Percentiles rank a stretch among this genome's conserved stretches.
These are phyloP conservation scores for Epirrhoe tristata DNA, from an alignment of 2,888 invertebrate genomes.

Conservation along the genomic window DNA sequence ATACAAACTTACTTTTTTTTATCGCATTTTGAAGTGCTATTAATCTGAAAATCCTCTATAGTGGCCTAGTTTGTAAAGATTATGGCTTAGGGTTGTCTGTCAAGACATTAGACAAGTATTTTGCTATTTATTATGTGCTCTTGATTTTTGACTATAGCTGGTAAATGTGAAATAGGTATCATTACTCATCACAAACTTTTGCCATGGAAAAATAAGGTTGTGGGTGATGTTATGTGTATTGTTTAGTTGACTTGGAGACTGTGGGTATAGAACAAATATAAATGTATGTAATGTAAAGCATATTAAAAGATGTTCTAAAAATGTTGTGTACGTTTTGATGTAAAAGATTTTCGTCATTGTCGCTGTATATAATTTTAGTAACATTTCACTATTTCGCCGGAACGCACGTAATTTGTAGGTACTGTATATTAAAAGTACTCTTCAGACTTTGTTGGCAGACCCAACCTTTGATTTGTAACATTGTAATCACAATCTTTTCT, in stretches of 20 bases:
- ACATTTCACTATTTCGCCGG: conserved; percentile 11
- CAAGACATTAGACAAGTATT: too few relatives aligned
- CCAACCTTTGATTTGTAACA: conserved; percentile 9
- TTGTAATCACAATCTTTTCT: conserved; percentile 8
- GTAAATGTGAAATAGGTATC: too few relatives aligned
- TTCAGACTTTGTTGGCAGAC: conserved; percentile 6
- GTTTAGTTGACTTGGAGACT: too few relatives aligned
- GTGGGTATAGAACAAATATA: too few relatives aligned
- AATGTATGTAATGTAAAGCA: too few relatives aligned
- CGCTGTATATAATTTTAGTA: conserved; percentile 24
- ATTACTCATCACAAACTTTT: not conserved
- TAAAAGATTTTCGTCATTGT: not conserved
- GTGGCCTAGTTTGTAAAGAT: too few relatives aligned
- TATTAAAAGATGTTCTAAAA: not conserved
- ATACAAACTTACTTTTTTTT: too few relatives aligned
- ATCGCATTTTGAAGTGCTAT: too few relatives aligned
- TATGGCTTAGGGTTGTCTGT: too few relatives aligned
- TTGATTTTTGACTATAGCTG: too few relatives aligned
- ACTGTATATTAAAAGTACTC: conserved; percentile 5
- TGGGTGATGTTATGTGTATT: not conserved
- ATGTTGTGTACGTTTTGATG: not conserved
- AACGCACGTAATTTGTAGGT: not conserved
- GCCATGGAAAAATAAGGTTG: not conserved
- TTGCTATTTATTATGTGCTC: too few relatives aligned
- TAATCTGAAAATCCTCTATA: too few relatives aligned